Evolutionary conservation across 2,797 vertebrate genomes (phyloP), one percentile per base, ranked within the genome.

Genomic region (Ptychadena robeensis): DNA sequence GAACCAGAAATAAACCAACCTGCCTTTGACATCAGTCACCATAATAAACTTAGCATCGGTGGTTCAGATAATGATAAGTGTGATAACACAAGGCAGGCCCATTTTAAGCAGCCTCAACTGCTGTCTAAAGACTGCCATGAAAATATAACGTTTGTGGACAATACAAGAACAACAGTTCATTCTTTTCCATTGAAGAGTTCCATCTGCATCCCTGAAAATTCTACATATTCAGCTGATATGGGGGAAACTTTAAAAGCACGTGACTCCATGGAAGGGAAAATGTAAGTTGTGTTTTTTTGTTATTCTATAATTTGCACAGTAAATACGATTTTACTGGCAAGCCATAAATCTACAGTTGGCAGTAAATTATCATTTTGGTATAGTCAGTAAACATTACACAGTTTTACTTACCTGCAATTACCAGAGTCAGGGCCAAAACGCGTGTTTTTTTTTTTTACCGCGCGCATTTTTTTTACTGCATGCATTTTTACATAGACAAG

Each of bases 211-310:
- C 64, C 15, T n/a, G 35, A 28, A 70, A 77, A 71, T 73, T 10
- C 73, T 80, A 9, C 25, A 48, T 14, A 0, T 22, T 12, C 74
- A 10, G 44, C 68, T 14, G 80, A 87, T 85, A 71, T 80, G 61
- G 66, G 35, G 27, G 77, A 87, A 85, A 14, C 8, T 30, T n/a
- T 73, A 74, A 74, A 35, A 68, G 31, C 32, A 28, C 9, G 44
- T 22, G 30, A 6, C 9, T 5, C 63, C 80, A 86, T 80, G 69
- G 86, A 85, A 38, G 83, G 86, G 76, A 75, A 91, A 91, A 92
- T 77, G 96, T 98, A 94, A 95, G 90, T 38, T n/a, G n/a, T n/a
- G n/a, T n/a, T 0, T 22, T 48, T 15, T 28, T 9, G 8, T 25
- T 28, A 27, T 61, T 61, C 12, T 40, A 40, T n/a, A 59, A 59